Base-by-base conservation (phyloP, 2,113 vertebrate genomes). In the Oryzias curvinotus region DNA sequence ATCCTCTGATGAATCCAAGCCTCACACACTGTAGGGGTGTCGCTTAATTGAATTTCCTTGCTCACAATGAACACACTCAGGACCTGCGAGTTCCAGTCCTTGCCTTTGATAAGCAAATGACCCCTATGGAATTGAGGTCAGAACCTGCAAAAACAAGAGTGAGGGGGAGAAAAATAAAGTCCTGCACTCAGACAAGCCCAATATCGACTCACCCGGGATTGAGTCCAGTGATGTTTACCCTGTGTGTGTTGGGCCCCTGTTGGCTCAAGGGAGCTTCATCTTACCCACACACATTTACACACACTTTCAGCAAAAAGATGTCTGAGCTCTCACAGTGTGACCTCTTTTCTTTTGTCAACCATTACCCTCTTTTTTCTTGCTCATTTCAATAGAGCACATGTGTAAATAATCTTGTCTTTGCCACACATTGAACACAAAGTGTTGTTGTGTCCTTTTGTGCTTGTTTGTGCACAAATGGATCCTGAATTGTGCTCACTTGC, bases 81-180 rank as follows among this genome's bases (percentile, higher is more conserved):
- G 80, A 84, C 86, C 88, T 82, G 89, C 61, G 55, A 88, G 91
- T 88, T 91, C 85, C 82, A 90, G 87, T 91, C 84, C 55, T 78
- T 85, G 88, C 90, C 87, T 93, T 92, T 93, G 93, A 95, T 95
- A 95, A 94, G 90, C 93, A 94, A 93, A 85, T 91, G 93, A 94
- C 93, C 93, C 87, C 64, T 71, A 83, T 86, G 93, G 93, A 93
- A 95, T 95, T 95, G 93, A 92, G 93, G 94, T 95, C 93, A 93
- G 81, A 73, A 85, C 78, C 86, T 89, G 89, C 78, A 87, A 92
- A 93, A 94, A 94, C 92, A 94, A 92, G 92, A 92, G 86, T 67
- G 81, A 77, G 81, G 59, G 62, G 73, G 88, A 82, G 81, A 83
- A 90, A 92, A 92, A 92, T 90, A 84, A 88, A 91, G 89, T 88